These are phyloP conservation scores for Ptychobarbus kaznakovi DNA, from an alignment of 2,797 vertebrate species.

Conservation along the genomic window DNA sequence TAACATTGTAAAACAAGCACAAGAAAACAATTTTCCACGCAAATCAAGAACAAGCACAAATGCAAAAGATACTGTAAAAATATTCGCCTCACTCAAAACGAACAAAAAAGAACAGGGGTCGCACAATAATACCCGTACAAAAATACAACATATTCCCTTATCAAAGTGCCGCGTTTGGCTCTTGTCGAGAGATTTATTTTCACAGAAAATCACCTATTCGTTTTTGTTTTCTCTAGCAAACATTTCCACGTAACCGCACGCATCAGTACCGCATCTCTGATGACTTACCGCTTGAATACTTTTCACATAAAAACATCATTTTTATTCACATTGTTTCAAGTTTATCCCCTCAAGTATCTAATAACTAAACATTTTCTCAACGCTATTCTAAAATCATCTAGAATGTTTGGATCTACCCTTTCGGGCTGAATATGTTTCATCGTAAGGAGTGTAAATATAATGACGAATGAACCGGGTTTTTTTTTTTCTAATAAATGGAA, in stretches of 20 bases:
- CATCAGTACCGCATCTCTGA: conserved; percentile 53
- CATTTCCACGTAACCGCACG: conserved; percentile 48
- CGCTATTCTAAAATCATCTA: conserved; percentile 31
- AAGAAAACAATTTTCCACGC: conserved; percentile 75
- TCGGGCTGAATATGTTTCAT: conserved; percentile 28
- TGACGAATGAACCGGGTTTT: conserved; percentile 35
- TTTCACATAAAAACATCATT: conserved; percentile 72
- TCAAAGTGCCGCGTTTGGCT: conserved; percentile 82
- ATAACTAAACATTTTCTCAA: conserved; percentile 52
- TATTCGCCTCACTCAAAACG: conserved; percentile 78
- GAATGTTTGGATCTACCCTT: conserved; percentile 24
- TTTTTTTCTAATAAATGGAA: conserved; percentile 67
- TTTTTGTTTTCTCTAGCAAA: conserved; percentile 59
- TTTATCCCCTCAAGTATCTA: conserved; percentile 55
- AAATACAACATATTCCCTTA: conserved; percentile 89
- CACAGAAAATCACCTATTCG: conserved; percentile 77
- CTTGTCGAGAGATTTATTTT: conserved; percentile 77
- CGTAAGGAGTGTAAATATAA: conserved; percentile 51
- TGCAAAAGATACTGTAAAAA: conserved; percentile 73
- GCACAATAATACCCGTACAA: conserved; percentile 90
- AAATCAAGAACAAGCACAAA: conserved; percentile 80
- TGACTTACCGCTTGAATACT: conserved; percentile 62
- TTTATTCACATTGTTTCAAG: conserved; percentile 68
- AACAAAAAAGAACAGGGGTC: conserved; percentile 83
- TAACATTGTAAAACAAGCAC: conserved; percentile 84